Evolutionary conservation across 92 coral and sea anemone species (phyloP).

Genomic region (Diadumene lineata): DNA sequence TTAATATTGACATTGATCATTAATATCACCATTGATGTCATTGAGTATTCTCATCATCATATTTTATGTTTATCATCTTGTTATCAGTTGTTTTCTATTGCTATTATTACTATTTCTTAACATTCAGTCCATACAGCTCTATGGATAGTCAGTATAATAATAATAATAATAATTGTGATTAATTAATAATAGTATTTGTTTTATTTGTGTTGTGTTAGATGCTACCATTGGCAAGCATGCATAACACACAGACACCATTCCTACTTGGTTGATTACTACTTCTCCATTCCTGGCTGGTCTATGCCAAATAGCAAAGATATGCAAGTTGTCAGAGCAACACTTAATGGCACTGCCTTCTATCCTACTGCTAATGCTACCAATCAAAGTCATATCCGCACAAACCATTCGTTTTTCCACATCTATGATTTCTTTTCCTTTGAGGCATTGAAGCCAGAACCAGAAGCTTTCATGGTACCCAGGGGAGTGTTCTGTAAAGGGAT

Average conservation of each 20-base stretch:
- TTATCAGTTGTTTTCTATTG: no score
- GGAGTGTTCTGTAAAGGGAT: slow-evolving; percentile 67
- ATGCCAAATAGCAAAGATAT: slow-evolving; percentile 27
- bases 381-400: slow-evolving; percentile 16
- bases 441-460: slow-evolving; percentile 50
- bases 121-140: no score
- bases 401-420: slow-evolving; percentile 56
- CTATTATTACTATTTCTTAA: no score
- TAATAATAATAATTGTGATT: no score
- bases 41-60: no score
- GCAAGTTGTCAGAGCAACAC: slow-evolving; percentile 65
- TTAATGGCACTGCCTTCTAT: slow-evolving; percentile 54
- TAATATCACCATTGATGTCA: no score
- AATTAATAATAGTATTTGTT: no score
- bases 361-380: no score
- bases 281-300: slow-evolving; percentile 66
- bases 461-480: slow-evolving; percentile 57
- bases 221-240: slow-evolving; percentile 76
- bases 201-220: slow-evolving; percentile 39
- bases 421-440: slow-evolving; percentile 74
- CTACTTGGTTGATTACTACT: slow-evolving; percentile 60
- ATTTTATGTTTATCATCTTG: no score
- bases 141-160: no score
- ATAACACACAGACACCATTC: slow-evolving; percentile 41
- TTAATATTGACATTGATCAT: no score